phyloP scores from a whole-genome alignment of 2,888 invertebrate species.

The Nematopogon swammerdamellus region DNA sequence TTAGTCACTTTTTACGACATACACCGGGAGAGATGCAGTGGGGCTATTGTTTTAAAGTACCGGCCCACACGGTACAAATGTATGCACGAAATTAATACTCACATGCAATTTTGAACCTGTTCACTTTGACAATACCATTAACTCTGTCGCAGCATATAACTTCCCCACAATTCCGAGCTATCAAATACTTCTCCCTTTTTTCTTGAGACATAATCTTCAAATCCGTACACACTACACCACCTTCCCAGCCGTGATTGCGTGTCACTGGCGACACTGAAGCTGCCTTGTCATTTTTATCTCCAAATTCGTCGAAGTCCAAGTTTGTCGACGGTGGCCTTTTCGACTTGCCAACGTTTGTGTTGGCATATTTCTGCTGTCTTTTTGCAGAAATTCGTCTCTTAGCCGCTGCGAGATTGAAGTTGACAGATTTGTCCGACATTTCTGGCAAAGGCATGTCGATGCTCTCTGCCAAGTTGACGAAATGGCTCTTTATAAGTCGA shows the following conservation, averaged over 20 bases:
- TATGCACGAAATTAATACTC: too few species aligned
- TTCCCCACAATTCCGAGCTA: constrained; percentile 38
- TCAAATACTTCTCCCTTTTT: constrained; percentile 26
- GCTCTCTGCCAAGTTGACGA: constrained; percentile 24
- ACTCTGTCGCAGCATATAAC: constrained; percentile 29
- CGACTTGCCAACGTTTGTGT: constrained; percentile 20
- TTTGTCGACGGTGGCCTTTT: constrained; percentile 20
- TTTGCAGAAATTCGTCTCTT: constrained; percentile 23
- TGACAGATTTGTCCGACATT: constrained; percentile 8
- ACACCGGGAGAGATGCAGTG: too few species aligned
- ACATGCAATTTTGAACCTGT: constrained; percentile 28
- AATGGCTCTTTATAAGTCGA: constrained; percentile 30
- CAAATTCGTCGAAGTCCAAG: constrained; percentile 21
- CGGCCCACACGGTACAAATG: too few species aligned
- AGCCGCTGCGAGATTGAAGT: constrained; percentile 34
- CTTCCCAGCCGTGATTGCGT: constrained; percentile 27
- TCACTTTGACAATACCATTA: constrained; percentile 25
- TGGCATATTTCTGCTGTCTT: neutral
- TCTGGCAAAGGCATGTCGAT: constrained; percentile 18
- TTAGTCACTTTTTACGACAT: too few species aligned
- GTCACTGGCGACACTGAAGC: constrained; percentile 19
- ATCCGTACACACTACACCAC: constrained; percentile 28
- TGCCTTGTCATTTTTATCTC: constrained; percentile 14
- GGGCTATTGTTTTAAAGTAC: too few species aligned
- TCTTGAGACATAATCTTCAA: constrained; percentile 29